Evolutionary conservation across 2,888 invertebrate genomes (phyloP).

Genomic region (Hymenopus coronatus): DNA sequence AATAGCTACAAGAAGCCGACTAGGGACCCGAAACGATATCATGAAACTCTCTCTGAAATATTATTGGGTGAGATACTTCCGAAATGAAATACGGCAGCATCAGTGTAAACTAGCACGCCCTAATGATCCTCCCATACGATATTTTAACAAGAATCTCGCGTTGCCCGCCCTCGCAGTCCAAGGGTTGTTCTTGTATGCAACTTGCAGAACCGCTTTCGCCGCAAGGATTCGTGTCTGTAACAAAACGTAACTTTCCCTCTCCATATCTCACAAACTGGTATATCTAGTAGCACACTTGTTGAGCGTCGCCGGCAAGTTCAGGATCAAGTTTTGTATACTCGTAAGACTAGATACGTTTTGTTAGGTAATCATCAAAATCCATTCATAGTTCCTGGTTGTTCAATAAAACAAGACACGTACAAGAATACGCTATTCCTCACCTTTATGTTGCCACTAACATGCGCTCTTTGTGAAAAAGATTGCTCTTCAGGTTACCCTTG

Average conservation of each 20-base stretch:
- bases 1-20: no score
- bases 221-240: background rate
- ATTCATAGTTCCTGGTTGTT: background rate
- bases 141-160: no score
- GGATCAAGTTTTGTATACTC: background rate
- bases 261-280: background rate
- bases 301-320: background rate
- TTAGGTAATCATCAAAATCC: background rate
- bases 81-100: no score
- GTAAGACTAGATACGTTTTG: background rate
- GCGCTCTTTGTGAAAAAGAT: no score
- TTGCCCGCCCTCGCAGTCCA: no score
- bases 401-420: background rate
- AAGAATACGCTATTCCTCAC: background rate
- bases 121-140: no score
- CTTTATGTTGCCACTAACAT: no score
- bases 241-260: background rate
- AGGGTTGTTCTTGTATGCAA: background rate
- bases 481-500: no score
- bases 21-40: no score
- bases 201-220: background rate
- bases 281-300: background rate
- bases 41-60: no score
- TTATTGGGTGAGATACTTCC: no score
- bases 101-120: no score